Conservation (phyloP, 2,888 invertebrate genomes). For the Mesorhabditis belari region DNA sequence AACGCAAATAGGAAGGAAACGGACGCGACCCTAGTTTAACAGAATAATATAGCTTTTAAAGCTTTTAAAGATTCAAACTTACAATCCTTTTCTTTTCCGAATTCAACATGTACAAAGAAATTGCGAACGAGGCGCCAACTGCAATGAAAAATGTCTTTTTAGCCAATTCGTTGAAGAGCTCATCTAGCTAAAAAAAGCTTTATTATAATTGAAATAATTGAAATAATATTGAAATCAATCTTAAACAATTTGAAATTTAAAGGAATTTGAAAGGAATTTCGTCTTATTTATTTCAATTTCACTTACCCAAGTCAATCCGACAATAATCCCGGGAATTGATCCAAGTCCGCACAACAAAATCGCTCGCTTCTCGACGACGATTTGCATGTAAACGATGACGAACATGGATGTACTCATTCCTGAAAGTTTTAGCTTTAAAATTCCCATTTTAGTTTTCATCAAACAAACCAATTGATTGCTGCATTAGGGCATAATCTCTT, state of each 20-base stretch:
- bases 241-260: too few relatives aligned
- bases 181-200: constrained; percentile 34
- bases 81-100: constrained; percentile 32
- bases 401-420: constrained; percentile 52
- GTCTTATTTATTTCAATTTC: too few relatives aligned
- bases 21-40: too few relatives aligned
- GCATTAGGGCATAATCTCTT: constrained; percentile 46
- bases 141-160: constrained; percentile 54
- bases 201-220: neutral
- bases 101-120: constrained; percentile 51
- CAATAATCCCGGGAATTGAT: constrained; percentile 47
- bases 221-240: too few relatives aligned
- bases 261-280: too few relatives aligned
- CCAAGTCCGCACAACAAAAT: constrained; percentile 44
- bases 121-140: constrained; percentile 52
- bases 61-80: too few relatives aligned
- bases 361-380: constrained; percentile 44
- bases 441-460: too few relatives aligned
- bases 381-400: constrained; percentile 50
- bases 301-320: constrained; percentile 44
- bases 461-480: constrained; percentile 44
- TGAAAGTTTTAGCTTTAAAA: too few relatives aligned
- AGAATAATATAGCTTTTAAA: too few relatives aligned
- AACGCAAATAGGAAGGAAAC: too few relatives aligned
- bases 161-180: constrained; percentile 32